Base-by-base conservation (phyloP, 2,888 invertebrate genomes). In the Sialis lutaria region DNA sequence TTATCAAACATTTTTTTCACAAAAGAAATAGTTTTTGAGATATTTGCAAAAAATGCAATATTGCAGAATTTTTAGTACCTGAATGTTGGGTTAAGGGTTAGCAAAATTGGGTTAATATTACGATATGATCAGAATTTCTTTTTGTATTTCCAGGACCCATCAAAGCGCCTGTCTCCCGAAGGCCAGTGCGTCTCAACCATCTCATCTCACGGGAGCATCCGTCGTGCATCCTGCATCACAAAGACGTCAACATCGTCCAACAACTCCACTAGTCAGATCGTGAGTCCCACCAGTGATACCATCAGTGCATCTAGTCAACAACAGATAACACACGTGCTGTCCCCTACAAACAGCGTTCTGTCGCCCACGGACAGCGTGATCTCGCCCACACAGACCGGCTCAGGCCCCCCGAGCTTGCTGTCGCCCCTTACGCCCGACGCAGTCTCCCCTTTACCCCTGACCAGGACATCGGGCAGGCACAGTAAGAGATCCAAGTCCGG, bases 151-250 rank as follows among this genome's bases (percentile, higher is more conserved):
- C 75, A 76, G 69, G 79, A 76, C 52, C 74, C 78, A 60, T 70
- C 75, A 58, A 79, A 81, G 60, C 74, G 81, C 56, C 69, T 80
- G 64, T 80, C 81, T 50, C 81, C 81, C 43, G 81, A 81, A 58
- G 80, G 80, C 52, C 74, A 75, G 59, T 73, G 73, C 62, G 71
- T 67, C 61, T 70, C 73, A 53, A 77, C 79, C 55, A 69, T 79
- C 51, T 75, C 78, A 54, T 79, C 79, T 55, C 78, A 79, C 62
- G 77, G 78, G 55, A 79, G 77, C 63, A 73, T 74, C 61, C 73
- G 73, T 63, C 63, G 71, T 54, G 73, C 74, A 60, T 70, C 72
- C 54, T 42, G 45, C 58, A 60, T 53, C 69, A 68, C 42, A 50
- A 51, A 49, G 53, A 32, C 67, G 53, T 30, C 66, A 67, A 50